A percentile compares a stretch with the other conserved stretches of the same genome.
These are phyloP conservation scores for Palythoa grandiflora DNA, from an alignment of 92 coral and sea anemone genomes.

Conservation along the genomic window DNA sequence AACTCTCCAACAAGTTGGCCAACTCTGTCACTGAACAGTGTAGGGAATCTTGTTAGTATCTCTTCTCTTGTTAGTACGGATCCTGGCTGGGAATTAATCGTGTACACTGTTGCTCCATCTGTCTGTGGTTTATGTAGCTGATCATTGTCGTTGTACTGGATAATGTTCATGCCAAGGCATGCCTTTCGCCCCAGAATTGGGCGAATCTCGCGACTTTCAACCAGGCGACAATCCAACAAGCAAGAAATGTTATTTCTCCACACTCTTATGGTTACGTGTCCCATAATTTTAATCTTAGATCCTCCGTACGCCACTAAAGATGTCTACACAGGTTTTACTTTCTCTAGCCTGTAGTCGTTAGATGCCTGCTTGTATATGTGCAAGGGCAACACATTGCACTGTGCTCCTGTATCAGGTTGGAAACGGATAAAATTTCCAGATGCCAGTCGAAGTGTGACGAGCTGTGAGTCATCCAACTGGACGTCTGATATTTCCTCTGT, in stretches of 20 bases:
- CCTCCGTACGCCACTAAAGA: no score
- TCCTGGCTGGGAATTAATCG: conserved; percentile 1
- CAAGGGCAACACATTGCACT: conserved; percentile 70
- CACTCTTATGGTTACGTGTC: no score
- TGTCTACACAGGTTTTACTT: no score
- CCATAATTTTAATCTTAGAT: no score
- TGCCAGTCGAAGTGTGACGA: not conserved
- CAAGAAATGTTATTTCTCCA: not conserved
- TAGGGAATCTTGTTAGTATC: conserved; percentile 25
- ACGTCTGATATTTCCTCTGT: conserved; percentile 51
- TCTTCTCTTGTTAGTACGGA: conserved; percentile 51
- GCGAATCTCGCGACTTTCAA: conserved; percentile 49
- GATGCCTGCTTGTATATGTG: no score
- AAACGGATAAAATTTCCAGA: conserved; percentile 66
- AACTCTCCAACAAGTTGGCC: conserved; percentile 48
- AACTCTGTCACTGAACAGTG: not conserved
- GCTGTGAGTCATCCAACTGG: not conserved
- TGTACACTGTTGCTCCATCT: conserved; percentile 23
- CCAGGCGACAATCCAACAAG: conserved; percentile 58
- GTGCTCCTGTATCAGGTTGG: conserved; percentile 34
- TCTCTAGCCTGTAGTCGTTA: no score
- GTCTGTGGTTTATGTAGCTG: conserved; percentile 49
- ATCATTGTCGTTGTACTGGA: conserved; percentile 66
- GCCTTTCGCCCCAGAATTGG: conserved; percentile 49
- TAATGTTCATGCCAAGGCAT: conserved; percentile 40